Conservation (phyloP, 23 tunicate species). For the Trididemnum clinides region DNA sequence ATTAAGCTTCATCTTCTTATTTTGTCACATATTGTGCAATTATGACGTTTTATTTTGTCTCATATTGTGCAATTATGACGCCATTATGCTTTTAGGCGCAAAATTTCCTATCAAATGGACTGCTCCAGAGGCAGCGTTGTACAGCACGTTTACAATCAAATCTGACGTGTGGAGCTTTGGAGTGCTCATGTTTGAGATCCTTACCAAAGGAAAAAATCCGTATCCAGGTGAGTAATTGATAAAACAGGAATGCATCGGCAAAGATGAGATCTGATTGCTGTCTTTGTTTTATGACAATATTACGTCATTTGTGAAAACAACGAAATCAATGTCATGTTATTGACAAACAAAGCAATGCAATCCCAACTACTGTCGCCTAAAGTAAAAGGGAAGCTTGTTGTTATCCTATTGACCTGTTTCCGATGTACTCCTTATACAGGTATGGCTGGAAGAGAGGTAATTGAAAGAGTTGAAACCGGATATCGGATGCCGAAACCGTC, state of each 20-base stretch:
- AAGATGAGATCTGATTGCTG: no score
- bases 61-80: no score
- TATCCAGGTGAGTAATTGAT: slow-evolving; percentile 73
- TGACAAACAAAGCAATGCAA: no score
- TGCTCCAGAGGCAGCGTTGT: slow-evolving; percentile 77
- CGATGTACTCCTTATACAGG: slow-evolving; percentile 37
- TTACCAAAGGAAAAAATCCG: slow-evolving; percentile 73
- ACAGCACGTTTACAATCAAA: slow-evolving; percentile 59
- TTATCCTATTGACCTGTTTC: no score
- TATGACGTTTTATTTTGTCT: no score
- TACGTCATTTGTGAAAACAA: no score
- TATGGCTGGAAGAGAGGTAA: slow-evolving; percentile 62
- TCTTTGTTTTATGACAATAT: no score
- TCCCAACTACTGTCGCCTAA: no score
- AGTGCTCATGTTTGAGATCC: slow-evolving; percentile 55
- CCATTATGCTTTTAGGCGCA: slow-evolving; percentile 10
- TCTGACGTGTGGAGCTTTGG: slow-evolving; percentile 86
- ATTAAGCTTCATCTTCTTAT: neutral
- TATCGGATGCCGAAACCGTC: slow-evolving; percentile 83
- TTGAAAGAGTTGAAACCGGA: slow-evolving; percentile 72
- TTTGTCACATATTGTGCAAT: no score
- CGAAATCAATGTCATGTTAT: no score
- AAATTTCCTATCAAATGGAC: slow-evolving; percentile 84
- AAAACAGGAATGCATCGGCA: no score
- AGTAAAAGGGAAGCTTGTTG: no score